These are phyloP conservation scores for Raphicerus campestris DNA, from an alignment of 2,113 vertebrate genomes.

Conservation along the genomic window DNA sequence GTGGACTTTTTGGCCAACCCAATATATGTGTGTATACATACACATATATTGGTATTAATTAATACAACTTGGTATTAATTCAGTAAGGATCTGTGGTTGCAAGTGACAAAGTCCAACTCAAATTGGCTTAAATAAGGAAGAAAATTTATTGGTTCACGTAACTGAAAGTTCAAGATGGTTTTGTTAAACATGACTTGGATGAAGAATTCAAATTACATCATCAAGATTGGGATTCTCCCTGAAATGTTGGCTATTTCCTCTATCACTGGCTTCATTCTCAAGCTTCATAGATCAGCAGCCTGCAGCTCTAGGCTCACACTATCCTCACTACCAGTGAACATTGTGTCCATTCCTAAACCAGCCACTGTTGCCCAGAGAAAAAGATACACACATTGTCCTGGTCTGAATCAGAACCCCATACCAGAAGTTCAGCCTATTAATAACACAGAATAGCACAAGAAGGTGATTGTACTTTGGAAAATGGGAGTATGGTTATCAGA, in stretches of 20 bases:
- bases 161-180: not conserved
- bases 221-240: not conserved
- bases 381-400: not conserved
- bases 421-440: not conserved
- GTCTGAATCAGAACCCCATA: not conserved
- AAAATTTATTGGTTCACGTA: not conserved
- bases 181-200: not conserved
- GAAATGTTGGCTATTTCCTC: not conserved
- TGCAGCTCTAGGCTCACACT: not conserved
- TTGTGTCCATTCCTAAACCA: not conserved
- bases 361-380: not conserved
- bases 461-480: not conserved
- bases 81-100: not conserved
- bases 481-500: not conserved
- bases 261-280: not conserved
- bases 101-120: constrained; percentile 10
- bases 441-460: not conserved
- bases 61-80: not conserved
- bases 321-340: not conserved
- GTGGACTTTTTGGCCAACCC: not conserved
- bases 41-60: too few relatives aligned
- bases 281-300: not conserved
- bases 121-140: not conserved
- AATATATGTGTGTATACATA: not conserved
- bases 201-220: constrained; percentile 8